These are phyloP conservation scores for Scomber japonicus DNA, from an alignment of 2,113 vertebrate species.

Conservation along the genomic window DNA sequence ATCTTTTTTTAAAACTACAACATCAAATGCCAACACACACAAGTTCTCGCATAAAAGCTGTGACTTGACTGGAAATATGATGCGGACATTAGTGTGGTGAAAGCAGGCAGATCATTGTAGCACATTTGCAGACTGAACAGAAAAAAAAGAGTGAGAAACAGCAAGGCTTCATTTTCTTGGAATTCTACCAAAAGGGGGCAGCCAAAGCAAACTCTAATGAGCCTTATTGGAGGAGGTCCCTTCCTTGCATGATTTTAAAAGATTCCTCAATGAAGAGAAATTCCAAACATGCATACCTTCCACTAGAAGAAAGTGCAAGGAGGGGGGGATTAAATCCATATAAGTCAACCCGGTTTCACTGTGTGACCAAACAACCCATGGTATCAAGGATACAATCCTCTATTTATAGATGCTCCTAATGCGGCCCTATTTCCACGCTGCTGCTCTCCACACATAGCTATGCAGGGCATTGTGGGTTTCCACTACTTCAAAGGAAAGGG, in stretches of 20 bases:
- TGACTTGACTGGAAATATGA: conserved; percentile 58
- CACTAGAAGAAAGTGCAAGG: conserved; percentile 51
- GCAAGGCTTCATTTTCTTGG: conserved; percentile 67
- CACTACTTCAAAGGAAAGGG: conserved; percentile 79
- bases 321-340: conserved; percentile 87
- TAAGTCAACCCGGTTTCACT: conserved; percentile 87
- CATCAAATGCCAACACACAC: conserved; percentile 49
- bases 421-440: conserved; percentile 87
- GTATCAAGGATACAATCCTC: conserved; percentile 90
- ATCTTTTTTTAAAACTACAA: conserved; percentile 30
- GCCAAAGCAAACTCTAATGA: conserved; percentile 80
- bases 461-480: conserved; percentile 89
- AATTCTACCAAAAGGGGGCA: conserved; percentile 86
- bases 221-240: conserved; percentile 48
- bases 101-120: conserved; percentile 42
- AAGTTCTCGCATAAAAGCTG: conserved; percentile 53
- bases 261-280: conserved; percentile 79
- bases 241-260: conserved; percentile 66
- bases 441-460: conserved; percentile 89
- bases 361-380: conserved; percentile 88
- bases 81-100: conserved; percentile 36
- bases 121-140: conserved; percentile 32
- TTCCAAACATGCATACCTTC: conserved; percentile 80
- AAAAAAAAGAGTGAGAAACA: conserved; percentile 20
- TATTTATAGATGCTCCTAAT: conserved; percentile 91